A percentile compares a stretch with the other conserved stretches of the same genome.
Conservation (phyloP, 2,113 vertebrate species). For the Neodontobutis hainanensis region DNA sequence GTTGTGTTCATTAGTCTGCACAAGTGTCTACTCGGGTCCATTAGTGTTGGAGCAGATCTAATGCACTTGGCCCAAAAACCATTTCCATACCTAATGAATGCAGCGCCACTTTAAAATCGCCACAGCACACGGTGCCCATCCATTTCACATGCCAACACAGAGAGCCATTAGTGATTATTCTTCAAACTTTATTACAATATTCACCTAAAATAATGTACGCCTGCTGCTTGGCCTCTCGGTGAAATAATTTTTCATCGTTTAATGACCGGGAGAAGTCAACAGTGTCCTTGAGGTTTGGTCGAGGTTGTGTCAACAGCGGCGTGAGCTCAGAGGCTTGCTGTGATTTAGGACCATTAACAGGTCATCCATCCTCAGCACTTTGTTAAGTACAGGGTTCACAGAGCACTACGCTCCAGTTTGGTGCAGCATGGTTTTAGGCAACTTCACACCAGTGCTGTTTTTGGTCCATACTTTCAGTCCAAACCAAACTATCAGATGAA, state of each 20-base stretch:
- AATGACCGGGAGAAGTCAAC: constrained; percentile 86
- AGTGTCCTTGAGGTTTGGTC: constrained; percentile 85
- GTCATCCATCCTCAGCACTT: constrained; percentile 75
- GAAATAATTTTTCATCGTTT: constrained; percentile 90
- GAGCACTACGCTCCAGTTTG: too few species aligned
- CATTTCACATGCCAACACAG: constrained; percentile 86
- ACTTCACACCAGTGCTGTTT: too few species aligned
- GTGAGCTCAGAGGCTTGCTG: constrained; percentile 67
- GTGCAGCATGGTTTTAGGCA: too few species aligned
- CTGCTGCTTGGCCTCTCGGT: constrained; percentile 87
- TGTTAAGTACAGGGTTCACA: constrained; percentile 28
- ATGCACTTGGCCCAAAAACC: constrained; percentile 81
- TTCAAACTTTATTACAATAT: constrained; percentile 84
- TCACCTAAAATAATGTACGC: constrained; percentile 90
- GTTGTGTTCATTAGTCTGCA: constrained; percentile 50
- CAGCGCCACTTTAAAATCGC: constrained; percentile 78
- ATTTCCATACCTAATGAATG: constrained; percentile 90
- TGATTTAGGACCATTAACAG: constrained; percentile 82
- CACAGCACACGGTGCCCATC: constrained; percentile 81
- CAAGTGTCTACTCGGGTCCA: constrained; percentile 67
- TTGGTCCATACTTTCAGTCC: too few species aligned
- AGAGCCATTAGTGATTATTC: constrained; percentile 87
- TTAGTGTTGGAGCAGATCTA: constrained; percentile 81
- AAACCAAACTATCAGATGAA: too few species aligned
- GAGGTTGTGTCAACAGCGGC: constrained; percentile 80